Evolutionary conservation across 2,113 vertebrate species (phyloP).

Genomic region (Varanus komodoensis): DNA sequence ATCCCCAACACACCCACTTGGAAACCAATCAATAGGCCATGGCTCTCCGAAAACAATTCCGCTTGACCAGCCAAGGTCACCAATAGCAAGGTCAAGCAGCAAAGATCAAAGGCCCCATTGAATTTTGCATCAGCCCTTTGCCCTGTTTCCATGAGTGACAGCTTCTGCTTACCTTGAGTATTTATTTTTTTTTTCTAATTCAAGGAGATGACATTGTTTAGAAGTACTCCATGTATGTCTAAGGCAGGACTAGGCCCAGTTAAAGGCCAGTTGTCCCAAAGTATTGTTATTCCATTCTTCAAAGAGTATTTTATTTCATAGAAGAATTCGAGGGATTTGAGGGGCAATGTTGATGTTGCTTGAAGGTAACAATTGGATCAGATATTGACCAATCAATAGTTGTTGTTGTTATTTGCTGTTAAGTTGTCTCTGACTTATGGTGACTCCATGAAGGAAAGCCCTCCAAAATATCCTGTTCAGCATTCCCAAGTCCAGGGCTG

Average conservation of each 20-base stretch:
- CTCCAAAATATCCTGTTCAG: no score
- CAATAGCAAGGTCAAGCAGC: slow-evolving; percentile 62
- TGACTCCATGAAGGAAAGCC: no score
- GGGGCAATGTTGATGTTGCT: background rate
- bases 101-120: slow-evolving; percentile 57
- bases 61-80: slow-evolving; percentile 54
- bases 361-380: background rate
- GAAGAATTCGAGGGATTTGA: background rate
- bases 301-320: background rate
- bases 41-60: slow-evolving; percentile 43
- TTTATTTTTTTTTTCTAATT: slow-evolving; percentile 18
- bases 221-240: background rate
- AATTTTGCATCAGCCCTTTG: slow-evolving; percentile 23
- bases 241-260: slow-evolving; percentile 27
- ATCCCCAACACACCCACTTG: slow-evolving; percentile 22
- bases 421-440: no score
- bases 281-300: background rate
- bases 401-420: no score
- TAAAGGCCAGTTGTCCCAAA: slow-evolving; percentile 22
- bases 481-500: no score
- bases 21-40: slow-evolving; percentile 45
- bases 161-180: slow-evolving; percentile 46
- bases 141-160: slow-evolving; percentile 24
- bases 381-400: background rate
- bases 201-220: slow-evolving; percentile 17